Evolutionary conservation across 2,797 vertebrate species (phyloP).

Genomic region (Chanos chanos): DNA sequence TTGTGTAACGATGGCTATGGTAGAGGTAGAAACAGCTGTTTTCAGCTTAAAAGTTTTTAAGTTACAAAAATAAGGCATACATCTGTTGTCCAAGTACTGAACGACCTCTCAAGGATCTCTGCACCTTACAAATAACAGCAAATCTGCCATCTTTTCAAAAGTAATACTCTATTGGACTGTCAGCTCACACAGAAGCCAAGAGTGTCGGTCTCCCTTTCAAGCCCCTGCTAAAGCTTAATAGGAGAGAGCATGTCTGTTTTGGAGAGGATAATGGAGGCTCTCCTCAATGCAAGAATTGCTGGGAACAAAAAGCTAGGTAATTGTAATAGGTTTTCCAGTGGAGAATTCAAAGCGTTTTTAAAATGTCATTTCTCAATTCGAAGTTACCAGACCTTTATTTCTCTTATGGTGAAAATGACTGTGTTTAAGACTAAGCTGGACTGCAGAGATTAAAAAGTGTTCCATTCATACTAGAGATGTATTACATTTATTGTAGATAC

Average conservation of each 20-base stretch:
- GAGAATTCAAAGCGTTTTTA: conserved; percentile 24
- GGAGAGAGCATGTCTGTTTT: conserved; percentile 8
- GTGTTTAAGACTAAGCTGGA: background rate
- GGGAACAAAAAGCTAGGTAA: conserved; percentile 26
- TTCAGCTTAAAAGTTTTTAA: too few species aligned
- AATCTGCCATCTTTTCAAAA: background rate
- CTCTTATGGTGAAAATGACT: conserved; percentile 11
- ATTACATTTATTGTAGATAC: background rate
- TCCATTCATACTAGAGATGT: background rate
- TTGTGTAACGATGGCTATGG: too few species aligned
- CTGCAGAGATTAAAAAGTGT: background rate
- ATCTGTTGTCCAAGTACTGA: too few species aligned
- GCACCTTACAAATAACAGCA: conserved; percentile 7
- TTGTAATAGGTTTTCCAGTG: conserved; percentile 11
- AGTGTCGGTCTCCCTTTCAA: conserved; percentile 30
- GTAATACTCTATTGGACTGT: conserved; percentile 1
- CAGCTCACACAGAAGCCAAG: conserved; percentile 8
- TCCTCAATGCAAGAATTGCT: conserved; percentile 14
- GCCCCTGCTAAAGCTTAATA: background rate
- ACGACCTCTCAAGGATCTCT: too few species aligned
- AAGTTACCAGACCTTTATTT: conserved; percentile 6
- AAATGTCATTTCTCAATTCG: conserved; percentile 1
- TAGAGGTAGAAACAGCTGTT: too few species aligned
- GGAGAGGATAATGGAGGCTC: conserved; percentile 33
- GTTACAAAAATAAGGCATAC: too few species aligned